Percentiles rank a stretch among this genome's conserved stretches.
These are phyloP conservation scores for Chlamydotis undulata DNA, from an alignment of 2,113 vertebrate genomes.

Conservation along the genomic window DNA sequence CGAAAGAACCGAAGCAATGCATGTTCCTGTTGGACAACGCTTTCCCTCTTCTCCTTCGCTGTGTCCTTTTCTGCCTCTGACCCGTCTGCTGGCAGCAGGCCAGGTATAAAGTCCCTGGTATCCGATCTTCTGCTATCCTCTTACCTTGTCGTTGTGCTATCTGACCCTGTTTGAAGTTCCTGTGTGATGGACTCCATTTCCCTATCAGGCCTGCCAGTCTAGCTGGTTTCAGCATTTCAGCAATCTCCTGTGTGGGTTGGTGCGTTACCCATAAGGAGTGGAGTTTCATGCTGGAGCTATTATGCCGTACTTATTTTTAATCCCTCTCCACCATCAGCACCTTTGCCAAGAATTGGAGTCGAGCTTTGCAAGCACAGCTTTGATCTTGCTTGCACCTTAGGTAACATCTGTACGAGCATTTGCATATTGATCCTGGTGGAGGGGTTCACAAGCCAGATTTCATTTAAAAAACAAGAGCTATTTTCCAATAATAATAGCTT, in stretches of 20 bases:
- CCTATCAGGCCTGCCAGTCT: constrained; percentile 13
- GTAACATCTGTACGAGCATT: constrained; percentile 2
- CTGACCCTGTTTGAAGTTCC: constrained; percentile 17
- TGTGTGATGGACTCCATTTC: background rate
- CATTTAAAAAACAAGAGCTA: background rate
- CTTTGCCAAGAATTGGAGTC: background rate
- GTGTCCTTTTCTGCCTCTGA: background rate
- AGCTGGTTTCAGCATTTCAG: constrained; percentile 41
- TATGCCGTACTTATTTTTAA: constrained; percentile 47
- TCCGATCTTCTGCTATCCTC: background rate
- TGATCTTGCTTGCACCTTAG: constrained; percentile 15
- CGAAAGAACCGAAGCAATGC: background rate
- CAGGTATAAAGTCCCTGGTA: background rate
- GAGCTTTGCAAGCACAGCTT: background rate
- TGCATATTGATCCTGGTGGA: background rate
- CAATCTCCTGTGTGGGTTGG: background rate
- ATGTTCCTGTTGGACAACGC: background rate
- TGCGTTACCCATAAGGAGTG: background rate
- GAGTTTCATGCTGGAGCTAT: constrained; percentile 24
- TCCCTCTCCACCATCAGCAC: background rate
- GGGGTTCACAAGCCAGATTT: background rate
- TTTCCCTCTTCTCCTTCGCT: background rate
- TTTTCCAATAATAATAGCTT: constrained; percentile 4
- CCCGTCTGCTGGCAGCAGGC: background rate
- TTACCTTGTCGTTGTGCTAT: constrained; percentile 34